A percentile compares a stretch with the other conserved stretches of the same genome.
Conservation (phyloP, 2,888 invertebrate species). For the Nomada ruficornis region DNA sequence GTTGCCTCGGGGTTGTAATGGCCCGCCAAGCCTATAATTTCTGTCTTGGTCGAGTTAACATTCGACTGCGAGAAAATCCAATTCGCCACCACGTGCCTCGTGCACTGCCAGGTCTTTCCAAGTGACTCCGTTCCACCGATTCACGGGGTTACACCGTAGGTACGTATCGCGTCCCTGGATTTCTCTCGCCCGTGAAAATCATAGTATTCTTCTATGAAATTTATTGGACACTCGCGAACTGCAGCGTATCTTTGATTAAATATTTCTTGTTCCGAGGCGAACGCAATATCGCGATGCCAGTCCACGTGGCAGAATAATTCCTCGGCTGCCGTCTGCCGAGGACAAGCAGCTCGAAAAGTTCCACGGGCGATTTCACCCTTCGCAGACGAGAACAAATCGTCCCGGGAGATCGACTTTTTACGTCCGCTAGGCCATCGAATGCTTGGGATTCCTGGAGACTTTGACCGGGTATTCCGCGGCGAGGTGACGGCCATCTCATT, state of each 20-base stretch:
- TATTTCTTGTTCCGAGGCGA: background rate
- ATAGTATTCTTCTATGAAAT: too few species aligned
- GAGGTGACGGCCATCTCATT: conserved; percentile 6
- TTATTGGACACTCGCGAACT: too few species aligned
- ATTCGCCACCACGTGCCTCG: conserved; percentile 46
- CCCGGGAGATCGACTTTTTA: conserved; percentile 8
- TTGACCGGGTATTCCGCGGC: conserved; percentile 9
- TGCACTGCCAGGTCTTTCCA: background rate
- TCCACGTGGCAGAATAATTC: background rate
- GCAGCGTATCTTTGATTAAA: too few species aligned
- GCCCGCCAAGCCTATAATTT: conserved; percentile 64
- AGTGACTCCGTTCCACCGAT: conserved; percentile 40
- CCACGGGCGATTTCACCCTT: background rate
- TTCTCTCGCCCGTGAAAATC: too few species aligned
- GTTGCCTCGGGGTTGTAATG: conserved; percentile 66
- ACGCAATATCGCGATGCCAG: background rate
- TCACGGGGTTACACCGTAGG: background rate
- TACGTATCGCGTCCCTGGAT: background rate
- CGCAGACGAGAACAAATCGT: background rate
- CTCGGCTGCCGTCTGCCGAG: background rate
- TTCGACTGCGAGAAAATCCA: conserved; percentile 56
- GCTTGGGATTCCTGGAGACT: conserved; percentile 17
- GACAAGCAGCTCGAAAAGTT: background rate
- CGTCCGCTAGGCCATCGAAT: conserved; percentile 1
- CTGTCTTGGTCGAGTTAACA: conserved; percentile 66